phyloP scores from a whole-genome alignment of 2,888 invertebrate genomes.

The Agrochola macilenta region DNA sequence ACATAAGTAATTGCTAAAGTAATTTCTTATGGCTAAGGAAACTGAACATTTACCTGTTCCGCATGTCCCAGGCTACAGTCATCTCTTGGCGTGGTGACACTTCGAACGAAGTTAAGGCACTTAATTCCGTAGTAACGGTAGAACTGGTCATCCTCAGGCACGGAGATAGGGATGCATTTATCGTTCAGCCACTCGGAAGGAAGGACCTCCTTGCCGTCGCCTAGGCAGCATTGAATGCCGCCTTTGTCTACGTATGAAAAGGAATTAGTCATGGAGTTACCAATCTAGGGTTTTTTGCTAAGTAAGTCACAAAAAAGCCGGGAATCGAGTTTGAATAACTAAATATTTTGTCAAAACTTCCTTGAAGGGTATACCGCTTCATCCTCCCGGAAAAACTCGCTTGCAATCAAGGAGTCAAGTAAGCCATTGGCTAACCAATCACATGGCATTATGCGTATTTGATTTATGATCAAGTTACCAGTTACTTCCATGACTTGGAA shows the following conservation, averaged over 20 bases:
- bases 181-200: conserved; percentile 88
- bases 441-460: not conserved
- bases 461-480: conserved; percentile 73
- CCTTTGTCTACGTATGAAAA: conserved; percentile 78
- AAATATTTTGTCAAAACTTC: not conserved
- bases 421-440: not conserved
- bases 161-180: conserved; percentile 91
- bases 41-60: conserved; percentile 85
- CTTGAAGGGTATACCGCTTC: not conserved
- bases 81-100: conserved; percentile 89
- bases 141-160: conserved; percentile 90
- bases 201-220: conserved; percentile 83
- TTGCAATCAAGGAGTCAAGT: not conserved
- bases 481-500: conserved; percentile 91
- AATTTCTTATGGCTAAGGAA: not conserved
- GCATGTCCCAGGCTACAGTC: conserved; percentile 91
- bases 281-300: not conserved
- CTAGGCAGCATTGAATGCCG: conserved; percentile 89
- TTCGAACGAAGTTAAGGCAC: conserved; percentile 91
- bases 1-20: not conserved
- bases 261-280: not conserved
- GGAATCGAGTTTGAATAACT: not conserved
- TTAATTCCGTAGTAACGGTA: conserved; percentile 85
- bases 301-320: too few relatives aligned
- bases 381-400: not conserved